Conservation (phyloP, 92 coral and sea anemone genomes). For the Pocillopora grandis region DNA sequence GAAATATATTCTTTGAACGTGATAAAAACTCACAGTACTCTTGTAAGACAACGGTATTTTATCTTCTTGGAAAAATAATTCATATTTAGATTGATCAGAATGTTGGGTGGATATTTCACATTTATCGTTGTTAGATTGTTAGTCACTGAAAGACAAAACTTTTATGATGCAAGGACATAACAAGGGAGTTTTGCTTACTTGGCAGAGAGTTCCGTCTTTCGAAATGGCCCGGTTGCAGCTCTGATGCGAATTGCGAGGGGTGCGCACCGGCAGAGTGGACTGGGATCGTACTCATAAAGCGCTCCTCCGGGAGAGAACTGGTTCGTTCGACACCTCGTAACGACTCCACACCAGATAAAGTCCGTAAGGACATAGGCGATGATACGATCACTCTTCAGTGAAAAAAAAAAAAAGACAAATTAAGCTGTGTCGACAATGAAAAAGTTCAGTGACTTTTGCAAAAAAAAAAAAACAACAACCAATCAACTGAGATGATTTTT, state of each 20-base stretch:
- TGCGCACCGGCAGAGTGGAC: constrained; percentile 34
- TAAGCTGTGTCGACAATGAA: too few species aligned
- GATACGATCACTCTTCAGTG: constrained; percentile 53
- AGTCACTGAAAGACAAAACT: neutral
- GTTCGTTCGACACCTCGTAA: constrained; percentile 58
- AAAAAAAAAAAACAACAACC: too few species aligned
- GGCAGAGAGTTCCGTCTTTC: constrained; percentile 47
- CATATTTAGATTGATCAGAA: too few species aligned
- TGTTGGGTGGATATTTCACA: too few species aligned
- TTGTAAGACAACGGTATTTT: too few species aligned
- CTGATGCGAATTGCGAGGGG: constrained; percentile 27
- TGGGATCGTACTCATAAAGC: constrained; percentile 10
- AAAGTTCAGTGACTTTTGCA: too few species aligned
- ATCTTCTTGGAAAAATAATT: too few species aligned
- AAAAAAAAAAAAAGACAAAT: neutral
- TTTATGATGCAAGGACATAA: neutral
- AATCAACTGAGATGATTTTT: too few species aligned
- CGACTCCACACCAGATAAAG: constrained; percentile 58
- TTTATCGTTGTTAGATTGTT: neutral
- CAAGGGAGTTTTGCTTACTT: constrained; percentile 29
- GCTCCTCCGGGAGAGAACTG: constrained; percentile 67
- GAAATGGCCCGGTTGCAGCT: neutral
- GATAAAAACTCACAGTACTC: too few species aligned
- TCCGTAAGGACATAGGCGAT: constrained; percentile 57
- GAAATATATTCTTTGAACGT: too few species aligned